phyloP scores from a whole-genome alignment of 2,888 invertebrate species.

The Eretmocerus hayati region DNA sequence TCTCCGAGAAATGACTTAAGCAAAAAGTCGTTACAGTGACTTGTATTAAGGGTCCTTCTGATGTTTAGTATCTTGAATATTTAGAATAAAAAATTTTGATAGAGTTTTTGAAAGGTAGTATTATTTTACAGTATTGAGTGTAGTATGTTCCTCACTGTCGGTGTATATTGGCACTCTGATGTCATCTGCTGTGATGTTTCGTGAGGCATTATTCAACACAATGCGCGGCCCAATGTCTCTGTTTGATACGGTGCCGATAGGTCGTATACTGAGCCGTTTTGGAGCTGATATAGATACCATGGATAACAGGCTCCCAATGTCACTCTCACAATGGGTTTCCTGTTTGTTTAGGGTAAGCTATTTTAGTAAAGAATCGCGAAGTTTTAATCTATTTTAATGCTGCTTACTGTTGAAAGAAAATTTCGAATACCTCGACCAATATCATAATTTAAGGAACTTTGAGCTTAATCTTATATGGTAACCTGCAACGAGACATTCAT shows the following conservation, averaged over 20 bases:
- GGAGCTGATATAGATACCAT: conserved; percentile 53
- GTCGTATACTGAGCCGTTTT: conserved; percentile 58
- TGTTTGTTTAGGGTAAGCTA: conserved; percentile 40
- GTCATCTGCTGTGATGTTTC: conserved; percentile 44
- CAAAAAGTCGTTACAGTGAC: too few relatives aligned
- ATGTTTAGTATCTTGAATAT: too few relatives aligned
- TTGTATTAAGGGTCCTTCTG: too few relatives aligned
- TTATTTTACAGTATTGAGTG: conserved; percentile 55
- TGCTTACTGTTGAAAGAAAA: background rate
- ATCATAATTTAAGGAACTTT: conserved; percentile 4
- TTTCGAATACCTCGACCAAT: background rate
- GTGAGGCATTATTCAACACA: conserved; percentile 47
- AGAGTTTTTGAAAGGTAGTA: conserved; percentile 7
- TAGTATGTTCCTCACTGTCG: conserved; percentile 61
- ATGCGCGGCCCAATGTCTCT: conserved; percentile 53
- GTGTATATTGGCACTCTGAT: conserved; percentile 54
- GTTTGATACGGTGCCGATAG: conserved; percentile 59
- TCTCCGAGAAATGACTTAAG: too few relatives aligned
- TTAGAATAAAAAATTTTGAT: background rate
- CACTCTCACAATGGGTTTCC: conserved; percentile 37
- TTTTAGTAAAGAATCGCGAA: conserved; percentile 7
- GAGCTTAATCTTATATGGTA: conserved; percentile 17
- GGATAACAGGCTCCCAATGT: conserved; percentile 50
- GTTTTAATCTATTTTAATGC: background rate
- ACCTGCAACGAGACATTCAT: conserved; percentile 20